phyloP scores from a whole-genome alignment of 2,113 vertebrate species.

The Halichoeres trimaculatus region DNA sequence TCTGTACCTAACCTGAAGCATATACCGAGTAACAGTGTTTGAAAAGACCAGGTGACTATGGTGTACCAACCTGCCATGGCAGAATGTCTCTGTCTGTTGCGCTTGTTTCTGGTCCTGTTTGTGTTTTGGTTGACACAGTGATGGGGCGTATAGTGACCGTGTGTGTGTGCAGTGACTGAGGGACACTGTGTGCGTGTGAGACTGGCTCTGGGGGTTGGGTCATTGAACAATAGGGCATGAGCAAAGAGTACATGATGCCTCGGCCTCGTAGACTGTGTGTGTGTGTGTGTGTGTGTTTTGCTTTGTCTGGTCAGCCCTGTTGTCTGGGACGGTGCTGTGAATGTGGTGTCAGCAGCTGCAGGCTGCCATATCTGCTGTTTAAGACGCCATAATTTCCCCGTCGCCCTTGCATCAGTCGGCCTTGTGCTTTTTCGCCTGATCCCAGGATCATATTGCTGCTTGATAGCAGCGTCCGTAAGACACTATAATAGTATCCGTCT shows the following conservation, averaged over 20 bases:
- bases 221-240: slow-evolving; percentile 52
- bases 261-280: slow-evolving; percentile 2
- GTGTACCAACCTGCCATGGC: slow-evolving; percentile 26
- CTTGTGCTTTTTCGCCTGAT: slow-evolving; percentile 34
- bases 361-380: slow-evolving; percentile 30
- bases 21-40: not conserved
- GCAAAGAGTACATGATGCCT: slow-evolving; percentile 24
- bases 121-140: slow-evolving; percentile 17
- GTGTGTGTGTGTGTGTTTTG: slow-evolving; percentile 18
- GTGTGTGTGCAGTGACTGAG: slow-evolving; percentile 17
- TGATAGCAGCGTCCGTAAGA: slow-evolving; percentile 42
- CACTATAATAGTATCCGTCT: slow-evolving; percentile 41
- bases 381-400: slow-evolving; percentile 31
- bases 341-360: slow-evolving; percentile 8
- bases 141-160: not conserved
- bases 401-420: slow-evolving; percentile 40
- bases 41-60: not conserved
- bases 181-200: not conserved
- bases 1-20: not conserved
- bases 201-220: slow-evolving; percentile 43
- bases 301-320: slow-evolving; percentile 56
- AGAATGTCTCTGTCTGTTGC: slow-evolving; percentile 41
- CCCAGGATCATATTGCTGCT: slow-evolving; percentile 59
- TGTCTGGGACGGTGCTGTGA: slow-evolving; percentile 42
- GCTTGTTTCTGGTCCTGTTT: slow-evolving; percentile 3